Evolutionary conservation across 2,888 invertebrate species (phyloP), one percentile per base, ranked within the genome.

Genomic region (Megastigmus dorsalis): DNA sequence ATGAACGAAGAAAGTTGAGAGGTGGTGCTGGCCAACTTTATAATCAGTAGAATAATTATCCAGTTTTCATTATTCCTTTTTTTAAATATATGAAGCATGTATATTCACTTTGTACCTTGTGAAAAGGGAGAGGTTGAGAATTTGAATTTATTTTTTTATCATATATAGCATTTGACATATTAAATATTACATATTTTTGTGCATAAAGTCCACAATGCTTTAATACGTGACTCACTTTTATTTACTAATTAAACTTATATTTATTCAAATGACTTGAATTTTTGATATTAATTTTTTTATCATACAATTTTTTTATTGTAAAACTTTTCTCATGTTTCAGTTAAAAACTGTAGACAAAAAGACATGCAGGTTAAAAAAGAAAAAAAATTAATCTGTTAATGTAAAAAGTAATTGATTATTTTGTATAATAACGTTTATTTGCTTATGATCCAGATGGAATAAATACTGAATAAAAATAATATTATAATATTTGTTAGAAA

Each of bases 1-100:
- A 6, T 20, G 57, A 57, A 0, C 26, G 23, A 50, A 50, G 26
- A 18, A 30, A 23, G 9, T 15, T 54, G 5, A 33, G 23, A 26
- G 54, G n/a, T 6, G 20, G 4, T 28, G 15, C 20, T 9, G 28
- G 26, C 57, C 63, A 71, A 23, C 63, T 63, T 62, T 54, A 70
- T 6, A 52, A 60, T 43, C 15, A 20, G 26, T 38, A 38, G 36
- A 50, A 65, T 33, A 10, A 13, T 63, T 36, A 20, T 33, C 18
- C 9, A 30, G 20, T 30, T 20, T 7, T 9, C 26, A n/a, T 10
- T 54, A 41, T 54, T 38, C 10, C 20, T 41, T 10, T n/a, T 43
- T 43, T 43, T 26, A 10, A 33, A 38, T 18, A 43, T 20, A 57
- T 18, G 28, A n/a, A 15, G 15, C 33, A 45, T 28, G 26, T 59